Evolutionary conservation across 2,888 invertebrate genomes (phyloP), one percentile per base, ranked within the genome.

Genomic region (Orchesellides sinensis): DNA sequence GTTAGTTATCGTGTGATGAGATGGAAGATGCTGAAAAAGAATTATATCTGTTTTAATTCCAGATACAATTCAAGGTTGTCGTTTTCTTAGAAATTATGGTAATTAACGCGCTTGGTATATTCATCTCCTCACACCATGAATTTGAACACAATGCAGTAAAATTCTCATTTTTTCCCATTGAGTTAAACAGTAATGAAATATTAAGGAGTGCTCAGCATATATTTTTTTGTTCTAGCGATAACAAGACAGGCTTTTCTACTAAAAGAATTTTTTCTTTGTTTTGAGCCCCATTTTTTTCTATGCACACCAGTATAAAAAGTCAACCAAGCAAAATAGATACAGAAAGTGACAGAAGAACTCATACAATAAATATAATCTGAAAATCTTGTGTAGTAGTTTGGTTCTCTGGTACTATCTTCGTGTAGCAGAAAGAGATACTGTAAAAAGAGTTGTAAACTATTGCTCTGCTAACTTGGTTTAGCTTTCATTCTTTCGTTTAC

Each of bases 251-350:
- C 10, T 59, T 75, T 17, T 12, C 45, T 17, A 5, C 23, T 25
- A 54, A 14, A 10, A 2, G 10, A 40, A 10, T 47, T 75, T 54
- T 35, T 40, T 65, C 65, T 40, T 45, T 75, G 3, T 59, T n/a
- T 45, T 59, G 14, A 47, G 45, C 21, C 40, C 52, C 40, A 32
- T 21, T 52, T 66, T 56, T 65, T 68, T 40, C 77, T 77, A 78
- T 69, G 10, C 32, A 10, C 27, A 54, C 61, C 35, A 47, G 61
- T 61, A 78, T 69, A 69, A 69, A 69, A 78, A 78, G 78, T 61
- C 78, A 78, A 69, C 78, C 59, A 78, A 69, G 78, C 78, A 78
- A 78, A 69, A 78, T 78, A 78, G 78, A 78, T 78, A 78, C 69
- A 61, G 69, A 27, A 69, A 61, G 61, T 78, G 78, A 78, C 78